phyloP scores from a whole-genome alignment of 1,140 invertebrate species.

The Aphelenchoides besseyi region DNA sequence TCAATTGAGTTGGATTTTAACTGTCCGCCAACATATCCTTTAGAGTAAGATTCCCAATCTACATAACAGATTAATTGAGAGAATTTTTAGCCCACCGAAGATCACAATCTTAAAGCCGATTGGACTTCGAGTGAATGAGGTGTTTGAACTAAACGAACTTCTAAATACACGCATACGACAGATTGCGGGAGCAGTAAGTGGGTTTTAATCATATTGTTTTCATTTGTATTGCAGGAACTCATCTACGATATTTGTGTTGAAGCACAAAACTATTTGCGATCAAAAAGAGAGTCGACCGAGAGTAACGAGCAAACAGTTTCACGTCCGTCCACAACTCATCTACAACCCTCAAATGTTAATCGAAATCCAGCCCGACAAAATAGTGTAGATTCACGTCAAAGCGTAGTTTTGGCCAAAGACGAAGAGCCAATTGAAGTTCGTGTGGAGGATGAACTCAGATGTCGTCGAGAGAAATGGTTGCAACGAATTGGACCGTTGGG shows the following conservation, averaged over 20 bases:
- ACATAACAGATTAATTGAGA: too few species aligned
- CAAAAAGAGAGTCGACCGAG: not conserved
- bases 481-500: conserved; percentile 9
- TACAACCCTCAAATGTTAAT: not conserved
- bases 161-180: not conserved
- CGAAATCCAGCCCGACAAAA: not conserved
- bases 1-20: conserved; percentile 1
- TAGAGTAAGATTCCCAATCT: not conserved
- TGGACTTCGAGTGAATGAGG: not conserved
- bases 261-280: not conserved
- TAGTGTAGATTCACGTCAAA: not conserved
- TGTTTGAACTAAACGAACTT: not conserved
- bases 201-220: not conserved
- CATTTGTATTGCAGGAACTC: not conserved
- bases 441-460: conserved; percentile 8
- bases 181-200: not conserved
- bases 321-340: not conserved
- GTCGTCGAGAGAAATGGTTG: conserved; percentile 2
- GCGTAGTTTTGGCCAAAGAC: not conserved
- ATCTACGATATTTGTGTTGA: conserved; percentile 6
- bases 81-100: conserved; percentile 8
- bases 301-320: not conserved
- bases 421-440: not conserved
- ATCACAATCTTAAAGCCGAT: not conserved
- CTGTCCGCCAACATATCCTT: conserved; percentile 15